These are phyloP conservation scores for Zalophus californianus DNA, from an alignment of 2,797 vertebrate genomes.

Conservation along the genomic window DNA sequence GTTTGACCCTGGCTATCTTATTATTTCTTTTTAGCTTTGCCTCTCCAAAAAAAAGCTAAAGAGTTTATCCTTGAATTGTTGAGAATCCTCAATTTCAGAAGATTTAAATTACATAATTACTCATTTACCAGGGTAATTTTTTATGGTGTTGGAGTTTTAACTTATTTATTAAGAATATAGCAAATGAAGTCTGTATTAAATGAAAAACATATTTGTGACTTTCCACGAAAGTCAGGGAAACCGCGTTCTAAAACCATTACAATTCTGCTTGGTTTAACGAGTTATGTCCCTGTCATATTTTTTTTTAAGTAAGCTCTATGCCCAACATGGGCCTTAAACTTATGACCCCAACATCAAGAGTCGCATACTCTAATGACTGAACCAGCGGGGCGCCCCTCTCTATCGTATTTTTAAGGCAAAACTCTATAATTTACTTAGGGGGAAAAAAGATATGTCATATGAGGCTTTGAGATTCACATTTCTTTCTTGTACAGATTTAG, in stretches of 20 bases:
- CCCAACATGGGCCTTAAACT: not conserved
- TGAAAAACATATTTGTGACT: constrained; percentile 74
- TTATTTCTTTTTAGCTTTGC: not conserved
- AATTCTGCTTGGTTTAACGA: constrained; percentile 57
- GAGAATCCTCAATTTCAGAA: constrained; percentile 9
- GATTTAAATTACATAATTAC: constrained; percentile 21
- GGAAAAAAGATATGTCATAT: constrained; percentile 23
- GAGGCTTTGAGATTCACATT: not conserved
- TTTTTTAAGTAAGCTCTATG: not conserved
- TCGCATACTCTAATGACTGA: not conserved
- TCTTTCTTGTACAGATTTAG: constrained; percentile 20
- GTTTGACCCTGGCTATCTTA: not conserved
- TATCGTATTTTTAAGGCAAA: constrained; percentile 39
- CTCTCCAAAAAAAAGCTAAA: not conserved
- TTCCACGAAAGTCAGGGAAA: constrained; percentile 21
- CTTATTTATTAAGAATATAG: constrained; percentile 57
- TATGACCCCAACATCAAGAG: not conserved
- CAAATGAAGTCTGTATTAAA: constrained; percentile 63
- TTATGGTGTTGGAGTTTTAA: constrained; percentile 63
- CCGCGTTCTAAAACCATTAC: constrained; percentile 71
- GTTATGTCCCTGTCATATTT: not conserved
- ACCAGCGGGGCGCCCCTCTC: not conserved
- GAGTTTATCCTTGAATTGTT: not conserved
- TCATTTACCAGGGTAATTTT: constrained; percentile 63
- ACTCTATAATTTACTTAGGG: constrained; percentile 48